Conservation (phyloP, 2,888 invertebrate genomes). For the Andrena minutula region DNA sequence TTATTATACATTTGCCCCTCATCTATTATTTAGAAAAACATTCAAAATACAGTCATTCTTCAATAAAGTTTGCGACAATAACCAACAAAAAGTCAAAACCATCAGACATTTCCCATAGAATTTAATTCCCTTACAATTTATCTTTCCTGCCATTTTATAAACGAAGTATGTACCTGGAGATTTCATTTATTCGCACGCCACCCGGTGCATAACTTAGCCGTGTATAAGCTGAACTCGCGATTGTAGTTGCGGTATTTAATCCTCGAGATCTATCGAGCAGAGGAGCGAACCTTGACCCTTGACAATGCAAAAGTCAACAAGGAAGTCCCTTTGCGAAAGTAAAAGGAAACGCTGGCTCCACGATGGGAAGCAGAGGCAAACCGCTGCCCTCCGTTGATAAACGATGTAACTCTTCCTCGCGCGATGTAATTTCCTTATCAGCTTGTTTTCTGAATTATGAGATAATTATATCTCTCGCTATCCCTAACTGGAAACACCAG, state of each 20-base stretch:
- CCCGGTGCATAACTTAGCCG: slow-evolving; percentile 4
- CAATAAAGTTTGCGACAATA: too few relatives aligned
- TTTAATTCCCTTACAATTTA: background rate
- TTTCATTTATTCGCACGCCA: background rate
- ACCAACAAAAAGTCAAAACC: too few relatives aligned
- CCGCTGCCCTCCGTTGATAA: background rate
- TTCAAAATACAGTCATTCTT: background rate
- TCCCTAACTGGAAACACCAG: background rate
- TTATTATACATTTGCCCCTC: background rate
- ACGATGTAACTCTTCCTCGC: background rate
- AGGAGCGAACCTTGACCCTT: slow-evolving; percentile 49
- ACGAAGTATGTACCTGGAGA: background rate
- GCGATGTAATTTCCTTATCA: slow-evolving; percentile 34
- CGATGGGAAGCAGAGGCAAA: slow-evolving; percentile 21
- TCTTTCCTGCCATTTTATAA: background rate
- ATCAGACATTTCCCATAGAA: background rate
- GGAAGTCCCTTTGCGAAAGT: slow-evolving; percentile 32
- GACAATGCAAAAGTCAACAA: slow-evolving; percentile 44
- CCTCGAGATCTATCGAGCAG: slow-evolving; percentile 27
- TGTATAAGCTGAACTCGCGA: slow-evolving; percentile 26
- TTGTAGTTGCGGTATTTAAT: slow-evolving; percentile 51
- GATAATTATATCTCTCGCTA: slow-evolving; percentile 25
- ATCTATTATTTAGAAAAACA: background rate
- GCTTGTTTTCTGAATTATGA: slow-evolving; percentile 22
- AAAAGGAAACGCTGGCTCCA: slow-evolving; percentile 41